A percentile compares a stretch with the other conserved stretches of the same genome.
Conservation (phyloP, 2,888 invertebrate genomes). For the Cheilosia pagana region DNA sequence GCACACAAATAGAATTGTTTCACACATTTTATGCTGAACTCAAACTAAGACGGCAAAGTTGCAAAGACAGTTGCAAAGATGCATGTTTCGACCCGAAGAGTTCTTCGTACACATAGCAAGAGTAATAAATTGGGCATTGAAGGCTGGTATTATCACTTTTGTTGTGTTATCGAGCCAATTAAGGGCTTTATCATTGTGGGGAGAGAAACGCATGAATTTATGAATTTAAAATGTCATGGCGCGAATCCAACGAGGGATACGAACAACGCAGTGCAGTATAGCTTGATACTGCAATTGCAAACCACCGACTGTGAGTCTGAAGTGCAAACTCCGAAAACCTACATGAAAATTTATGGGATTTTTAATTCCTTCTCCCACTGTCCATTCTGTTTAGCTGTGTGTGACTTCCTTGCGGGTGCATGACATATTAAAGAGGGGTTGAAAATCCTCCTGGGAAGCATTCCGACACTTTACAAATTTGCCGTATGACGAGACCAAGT, state of each 20-base stretch:
- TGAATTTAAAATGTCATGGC: constrained; percentile 46
- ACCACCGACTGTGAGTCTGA: background rate
- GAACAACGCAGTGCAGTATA: constrained; percentile 41
- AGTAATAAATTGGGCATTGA: too few species aligned
- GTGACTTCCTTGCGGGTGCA: constrained; percentile 20
- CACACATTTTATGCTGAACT: constrained; percentile 16
- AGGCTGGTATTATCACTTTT: background rate
- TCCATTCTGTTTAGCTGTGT: background rate
- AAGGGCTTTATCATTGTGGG: background rate
- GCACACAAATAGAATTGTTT: constrained; percentile 55
- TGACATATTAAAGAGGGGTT: constrained; percentile 7
- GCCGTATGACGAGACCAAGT: background rate
- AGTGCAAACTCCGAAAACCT: constrained; percentile 15
- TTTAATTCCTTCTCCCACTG: constrained; percentile 51
- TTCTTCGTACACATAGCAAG: too few species aligned
- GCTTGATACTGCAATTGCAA: constrained; percentile 12
- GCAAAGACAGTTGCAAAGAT: constrained; percentile 8
- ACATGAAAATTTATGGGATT: constrained; percentile 68
- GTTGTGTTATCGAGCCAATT: background rate
- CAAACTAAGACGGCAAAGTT: constrained; percentile 13
- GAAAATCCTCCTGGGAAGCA: constrained; percentile 47
- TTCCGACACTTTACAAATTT: constrained; percentile 56
- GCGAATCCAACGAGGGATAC: constrained; percentile 1
- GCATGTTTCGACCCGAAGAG: background rate
- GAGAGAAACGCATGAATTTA: constrained; percentile 22